These are phyloP conservation scores for Hylyphantes graminicola DNA, from an alignment of 1,140 invertebrate species.

Conservation along the genomic window DNA sequence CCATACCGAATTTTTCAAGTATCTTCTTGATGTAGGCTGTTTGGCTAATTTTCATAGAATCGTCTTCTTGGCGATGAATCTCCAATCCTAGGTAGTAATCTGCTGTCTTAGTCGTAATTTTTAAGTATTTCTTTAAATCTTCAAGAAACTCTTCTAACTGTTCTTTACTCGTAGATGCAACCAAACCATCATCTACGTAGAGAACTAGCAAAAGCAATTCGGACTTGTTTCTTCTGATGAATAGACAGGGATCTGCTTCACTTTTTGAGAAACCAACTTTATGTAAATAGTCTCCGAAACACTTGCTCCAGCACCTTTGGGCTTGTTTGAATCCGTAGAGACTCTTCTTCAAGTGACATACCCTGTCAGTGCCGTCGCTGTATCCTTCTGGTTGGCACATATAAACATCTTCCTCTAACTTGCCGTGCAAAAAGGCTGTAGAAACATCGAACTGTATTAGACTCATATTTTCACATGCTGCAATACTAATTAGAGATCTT, in stretches of 20 bases:
- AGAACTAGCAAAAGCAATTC: slow-evolving; percentile 55
- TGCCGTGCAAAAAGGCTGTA: neutral
- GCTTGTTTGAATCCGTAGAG: neutral
- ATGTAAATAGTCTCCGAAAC: neutral
- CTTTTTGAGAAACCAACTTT: too few relatives aligned
- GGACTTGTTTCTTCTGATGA: too few relatives aligned
- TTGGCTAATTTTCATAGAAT: slow-evolving; percentile 46
- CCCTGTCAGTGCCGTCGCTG: neutral
- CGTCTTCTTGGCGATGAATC: slow-evolving; percentile 11
- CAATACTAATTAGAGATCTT: neutral
- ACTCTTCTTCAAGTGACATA: slow-evolving; percentile 3
- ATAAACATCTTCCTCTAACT: neutral
- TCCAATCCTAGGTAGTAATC: slow-evolving; percentile 28
- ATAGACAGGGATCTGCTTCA: too few relatives aligned
- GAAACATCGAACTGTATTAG: neutral
- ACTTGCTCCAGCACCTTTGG: neutral
- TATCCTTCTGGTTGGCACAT: neutral
- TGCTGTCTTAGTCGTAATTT: slow-evolving; percentile 22
- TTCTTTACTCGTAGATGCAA: neutral
- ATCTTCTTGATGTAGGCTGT: neutral
- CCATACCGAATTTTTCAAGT: too few relatives aligned
- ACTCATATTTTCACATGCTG: neutral
- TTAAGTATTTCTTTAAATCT: slow-evolving; percentile 37
- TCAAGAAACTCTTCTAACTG: neutral
- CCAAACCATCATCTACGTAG: slow-evolving; percentile 3